Percentiles rank a stretch among this genome's conserved stretches.
These are phyloP conservation scores for Procavia capensis DNA, from an alignment of 2,113 vertebrate genomes.

Conservation along the genomic window DNA sequence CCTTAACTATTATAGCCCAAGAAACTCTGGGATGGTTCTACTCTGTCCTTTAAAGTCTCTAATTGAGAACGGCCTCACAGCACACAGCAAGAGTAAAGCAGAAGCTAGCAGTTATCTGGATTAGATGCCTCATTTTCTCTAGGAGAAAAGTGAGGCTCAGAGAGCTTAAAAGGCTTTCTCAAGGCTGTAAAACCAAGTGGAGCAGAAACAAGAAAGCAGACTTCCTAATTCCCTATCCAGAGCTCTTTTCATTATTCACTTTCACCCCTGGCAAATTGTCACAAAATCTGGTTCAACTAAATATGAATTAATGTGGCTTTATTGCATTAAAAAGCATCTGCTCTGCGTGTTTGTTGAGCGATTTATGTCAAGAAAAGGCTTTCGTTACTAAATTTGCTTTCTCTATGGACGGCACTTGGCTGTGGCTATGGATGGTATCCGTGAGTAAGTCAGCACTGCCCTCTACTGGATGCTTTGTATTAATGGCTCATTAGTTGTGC, in stretches of 20 bases:
- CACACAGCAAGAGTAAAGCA: background rate
- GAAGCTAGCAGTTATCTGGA: background rate
- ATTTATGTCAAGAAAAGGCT: background rate
- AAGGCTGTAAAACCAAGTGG: background rate
- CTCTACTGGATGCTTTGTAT: slow-evolving; percentile 69
- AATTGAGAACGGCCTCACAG: background rate
- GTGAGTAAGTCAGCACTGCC: slow-evolving; percentile 65
- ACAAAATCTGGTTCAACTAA: background rate
- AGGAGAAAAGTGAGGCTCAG: background rate
- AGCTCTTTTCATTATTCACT: background rate
- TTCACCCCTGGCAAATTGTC: background rate
- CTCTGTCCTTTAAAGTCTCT: background rate
- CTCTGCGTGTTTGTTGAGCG: background rate
- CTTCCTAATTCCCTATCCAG: background rate
- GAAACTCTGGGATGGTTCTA: background rate
- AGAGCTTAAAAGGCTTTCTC: background rate
- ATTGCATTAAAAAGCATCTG: background rate
- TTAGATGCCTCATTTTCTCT: background rate
- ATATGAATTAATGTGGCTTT: background rate
- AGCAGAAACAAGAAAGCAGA: background rate
- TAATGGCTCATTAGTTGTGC: background rate
- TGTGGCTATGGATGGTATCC: background rate
- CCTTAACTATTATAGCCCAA: background rate
- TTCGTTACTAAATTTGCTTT: background rate
- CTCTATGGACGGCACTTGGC: background rate